Base-by-base conservation (phyloP, 2,113 vertebrate species). In the Ptychochromis oligacanthus region DNA sequence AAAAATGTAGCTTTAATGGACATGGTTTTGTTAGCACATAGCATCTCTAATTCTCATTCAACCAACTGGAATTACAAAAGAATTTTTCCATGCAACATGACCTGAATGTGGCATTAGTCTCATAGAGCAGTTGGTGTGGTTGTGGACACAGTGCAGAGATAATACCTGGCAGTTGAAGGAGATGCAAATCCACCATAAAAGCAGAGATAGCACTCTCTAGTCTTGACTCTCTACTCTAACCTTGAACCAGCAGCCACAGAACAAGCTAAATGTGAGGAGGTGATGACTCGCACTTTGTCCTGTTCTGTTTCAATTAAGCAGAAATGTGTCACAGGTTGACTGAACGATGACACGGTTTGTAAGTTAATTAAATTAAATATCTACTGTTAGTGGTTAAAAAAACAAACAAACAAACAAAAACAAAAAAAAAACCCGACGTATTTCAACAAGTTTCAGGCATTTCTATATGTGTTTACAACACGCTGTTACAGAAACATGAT, bases 101-200 rank as follows among this genome's bases (percentile, higher is more conserved):
- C 43, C 43, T 72, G 65, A 72, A 52, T 24, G 28, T 18, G 17
- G 49, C 28, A 75, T 40, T 75, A 57, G 54, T 56, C 52, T 57
- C 72, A 75, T n/a, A 38, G 31, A 76, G 55, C 55, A 76, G 75
- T 12, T 77, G 56, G 36, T 1, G 11, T 59, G 56, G 6, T 17
- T 43, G 57, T 31, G 22, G 40, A 60, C 75, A 17, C 28, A 5
- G 40, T 52, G 14, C 3, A 78, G 2, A 56, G 61, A 55, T 46
- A 54, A 54, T 46, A 79, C 14, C 40, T 80, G 77, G 65, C 70
- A 26, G 82, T 76, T 87, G 55, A 64, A 18, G 15, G 36, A 43
- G 24, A 84, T 79, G 60, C 67, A 83, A 86, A 88, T 79, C 55
- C 55, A 43, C 15, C 56, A 49, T 5, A 31, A 40, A 15, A 43